Conservation (phyloP, 2,888 invertebrate species). For the Diogma glabrata region DNA sequence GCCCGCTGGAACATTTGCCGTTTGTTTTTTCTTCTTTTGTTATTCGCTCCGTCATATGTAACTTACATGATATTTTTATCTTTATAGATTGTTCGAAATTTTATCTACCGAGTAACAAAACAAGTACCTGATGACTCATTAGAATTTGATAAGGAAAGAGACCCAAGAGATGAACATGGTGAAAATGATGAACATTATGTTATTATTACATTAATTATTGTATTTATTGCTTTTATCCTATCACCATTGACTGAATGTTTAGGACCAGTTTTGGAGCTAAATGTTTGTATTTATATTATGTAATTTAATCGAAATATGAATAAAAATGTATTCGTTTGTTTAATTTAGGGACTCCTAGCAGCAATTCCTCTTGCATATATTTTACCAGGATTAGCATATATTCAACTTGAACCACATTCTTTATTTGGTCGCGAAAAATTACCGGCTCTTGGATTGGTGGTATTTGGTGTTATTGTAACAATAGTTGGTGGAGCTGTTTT, state of each 20-base stretch:
- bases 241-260: conserved; percentile 76
- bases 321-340: too few relatives aligned
- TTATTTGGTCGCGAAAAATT: conserved; percentile 54
- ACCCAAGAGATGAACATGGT: conserved; percentile 34
- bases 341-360: conserved; percentile 59
- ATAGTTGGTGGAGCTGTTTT: conserved; percentile 32
- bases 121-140: conserved; percentile 28
- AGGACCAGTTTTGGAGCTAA: conserved; percentile 69
- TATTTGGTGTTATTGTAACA: conserved; percentile 47
- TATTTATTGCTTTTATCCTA: conserved; percentile 54
- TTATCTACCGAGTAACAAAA: conserved; percentile 34
- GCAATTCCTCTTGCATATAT: conserved; percentile 76
- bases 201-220: conserved; percentile 45
- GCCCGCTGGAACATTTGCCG: too few relatives aligned
- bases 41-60: neutral
- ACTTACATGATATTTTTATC: neutral
- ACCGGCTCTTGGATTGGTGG: conserved; percentile 54
- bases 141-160: conserved; percentile 34
- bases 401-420: conserved; percentile 60
- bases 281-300: conserved; percentile 43
- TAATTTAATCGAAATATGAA: neutral
- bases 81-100: conserved; percentile 32
- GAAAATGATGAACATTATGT: conserved; percentile 33
- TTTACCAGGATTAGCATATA: conserved; percentile 65
- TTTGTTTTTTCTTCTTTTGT: neutral